A percentile compares a stretch with the other conserved stretches of the same genome.
These are phyloP conservation scores for Esperia sulphurella DNA, from an alignment of 2,888 invertebrate genomes.

Conservation along the genomic window DNA sequence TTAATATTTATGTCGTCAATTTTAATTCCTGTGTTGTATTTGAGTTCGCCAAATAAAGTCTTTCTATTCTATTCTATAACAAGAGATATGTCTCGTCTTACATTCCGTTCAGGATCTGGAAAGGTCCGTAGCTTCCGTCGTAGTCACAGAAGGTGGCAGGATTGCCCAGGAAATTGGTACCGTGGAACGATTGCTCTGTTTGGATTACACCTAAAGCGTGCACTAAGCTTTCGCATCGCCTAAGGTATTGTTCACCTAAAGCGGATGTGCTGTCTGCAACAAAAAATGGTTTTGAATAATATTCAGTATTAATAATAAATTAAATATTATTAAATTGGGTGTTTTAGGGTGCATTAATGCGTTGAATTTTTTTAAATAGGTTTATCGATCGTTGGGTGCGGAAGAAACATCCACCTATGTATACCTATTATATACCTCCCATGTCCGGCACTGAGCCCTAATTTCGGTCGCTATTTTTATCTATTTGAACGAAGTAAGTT, in stretches of 20 bases:
- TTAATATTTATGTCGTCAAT: no score
- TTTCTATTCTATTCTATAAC: no score
- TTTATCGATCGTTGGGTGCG: slow-evolving; percentile 11
- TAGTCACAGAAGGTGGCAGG: slow-evolving; percentile 79
- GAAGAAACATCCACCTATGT: slow-evolving; percentile 25
- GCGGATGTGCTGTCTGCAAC: slow-evolving; percentile 56
- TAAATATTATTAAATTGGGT: neutral
- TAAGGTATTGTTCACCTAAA: slow-evolving; percentile 79
- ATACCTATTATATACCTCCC: no score
- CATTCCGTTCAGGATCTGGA: slow-evolving; percentile 75
- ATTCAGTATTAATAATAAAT: neutral
- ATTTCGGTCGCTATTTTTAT: neutral
- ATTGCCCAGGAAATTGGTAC: slow-evolving; percentile 75
- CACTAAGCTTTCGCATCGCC: slow-evolving; percentile 83
- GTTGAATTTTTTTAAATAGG: slow-evolving; percentile 1
- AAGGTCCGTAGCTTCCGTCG: slow-evolving; percentile 82
- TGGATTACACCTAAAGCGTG: slow-evolving; percentile 73
- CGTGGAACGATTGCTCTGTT: slow-evolving; percentile 78
- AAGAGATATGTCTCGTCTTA: slow-evolving; percentile 43
- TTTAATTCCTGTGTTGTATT: no score
- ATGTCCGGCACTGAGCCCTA: no score
- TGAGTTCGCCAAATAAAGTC: no score
- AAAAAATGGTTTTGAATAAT: neutral
- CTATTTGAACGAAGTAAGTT: neutral
- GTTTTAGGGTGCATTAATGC: neutral